Conservation (phyloP, 2,888 invertebrate species). For the Geotrupes spiniger region DNA sequence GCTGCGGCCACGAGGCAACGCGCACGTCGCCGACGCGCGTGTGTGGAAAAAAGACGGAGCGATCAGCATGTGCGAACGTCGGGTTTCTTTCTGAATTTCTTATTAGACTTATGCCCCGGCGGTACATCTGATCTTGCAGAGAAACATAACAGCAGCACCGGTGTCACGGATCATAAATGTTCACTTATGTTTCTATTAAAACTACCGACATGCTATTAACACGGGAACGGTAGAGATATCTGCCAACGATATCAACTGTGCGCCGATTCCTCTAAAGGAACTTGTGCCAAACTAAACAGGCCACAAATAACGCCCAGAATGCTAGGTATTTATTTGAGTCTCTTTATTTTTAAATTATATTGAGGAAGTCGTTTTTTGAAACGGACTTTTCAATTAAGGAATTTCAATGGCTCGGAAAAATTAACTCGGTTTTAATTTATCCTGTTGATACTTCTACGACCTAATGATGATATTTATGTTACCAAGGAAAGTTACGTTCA, state of each 20-base stretch:
- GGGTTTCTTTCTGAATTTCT: slow-evolving; percentile 19
- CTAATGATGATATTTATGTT: no score
- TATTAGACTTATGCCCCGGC: slow-evolving; percentile 26
- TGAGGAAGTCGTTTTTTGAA: slow-evolving; percentile 26
- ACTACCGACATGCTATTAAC: slow-evolving; percentile 46
- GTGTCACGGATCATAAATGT: slow-evolving; percentile 52
- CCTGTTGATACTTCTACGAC: no score
- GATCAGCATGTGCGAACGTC: slow-evolving; percentile 7
- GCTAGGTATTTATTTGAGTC: slow-evolving; percentile 31
- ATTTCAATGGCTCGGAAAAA: no score
- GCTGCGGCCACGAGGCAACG: slow-evolving; percentile 3
- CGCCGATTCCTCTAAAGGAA: slow-evolving; percentile 25
- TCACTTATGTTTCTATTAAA: slow-evolving; percentile 54
- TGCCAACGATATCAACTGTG: slow-evolving; percentile 40
- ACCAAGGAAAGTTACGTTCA: no score
- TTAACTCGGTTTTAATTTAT: no score
- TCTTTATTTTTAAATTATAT: slow-evolving; percentile 34
- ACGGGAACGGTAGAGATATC: slow-evolving; percentile 39
- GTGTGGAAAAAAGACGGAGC: slow-evolving; percentile 8
- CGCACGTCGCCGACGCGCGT: slow-evolving; percentile 4
- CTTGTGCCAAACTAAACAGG: slow-evolving; percentile 36
- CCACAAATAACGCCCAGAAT: slow-evolving; percentile 33
- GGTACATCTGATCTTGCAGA: slow-evolving; percentile 42
- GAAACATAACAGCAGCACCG: slow-evolving; percentile 42
- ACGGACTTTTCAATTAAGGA: not conserved